A percentile compares a stretch with the other conserved stretches of the same genome.
These are phyloP conservation scores for Epiperipatus broadwayi DNA, from an alignment of 2,888 invertebrate genomes.

Conservation along the genomic window DNA sequence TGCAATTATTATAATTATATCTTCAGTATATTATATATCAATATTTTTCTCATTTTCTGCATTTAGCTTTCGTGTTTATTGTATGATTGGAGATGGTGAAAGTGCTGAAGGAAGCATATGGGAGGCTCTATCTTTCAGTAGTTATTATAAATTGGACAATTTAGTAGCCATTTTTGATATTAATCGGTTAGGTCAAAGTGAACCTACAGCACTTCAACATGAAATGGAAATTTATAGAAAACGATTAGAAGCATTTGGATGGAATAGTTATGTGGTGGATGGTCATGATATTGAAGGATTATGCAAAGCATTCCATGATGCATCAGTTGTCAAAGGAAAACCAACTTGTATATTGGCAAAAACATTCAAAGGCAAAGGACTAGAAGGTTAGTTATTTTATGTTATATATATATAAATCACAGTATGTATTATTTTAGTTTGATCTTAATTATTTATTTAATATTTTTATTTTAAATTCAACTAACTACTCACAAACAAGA, in stretches of 20 bases:
- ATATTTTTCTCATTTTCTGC: constrained; percentile 18
- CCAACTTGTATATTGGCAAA: constrained; percentile 89
- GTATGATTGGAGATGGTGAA: constrained; percentile 92
- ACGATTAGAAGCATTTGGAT: constrained; percentile 71
- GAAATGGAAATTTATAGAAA: constrained; percentile 67
- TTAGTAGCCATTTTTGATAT: constrained; percentile 90
- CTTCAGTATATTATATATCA: not conserved
- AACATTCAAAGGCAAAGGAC: constrained; percentile 73
- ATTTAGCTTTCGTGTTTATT: constrained; percentile 56
- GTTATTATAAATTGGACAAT: constrained; percentile 86
- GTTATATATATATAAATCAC: no score
- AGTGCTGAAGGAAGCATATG: constrained; percentile 94
- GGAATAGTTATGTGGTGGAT: constrained; percentile 75
- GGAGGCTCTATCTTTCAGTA: constrained; percentile 90
- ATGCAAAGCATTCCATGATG: constrained; percentile 67
- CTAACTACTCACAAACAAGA: no score
- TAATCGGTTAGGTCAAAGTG: constrained; percentile 91
- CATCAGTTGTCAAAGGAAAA: constrained; percentile 46
- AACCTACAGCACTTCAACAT: constrained; percentile 80
- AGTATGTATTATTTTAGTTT: no score
- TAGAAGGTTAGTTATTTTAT: constrained; percentile 22
- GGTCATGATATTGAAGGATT: constrained; percentile 86
- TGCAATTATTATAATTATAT: no score
- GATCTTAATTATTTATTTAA: constrained; percentile 8
- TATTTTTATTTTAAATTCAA: no score